Conservation (phyloP, 2,888 invertebrate genomes). For the Plagodis dolabraria region DNA sequence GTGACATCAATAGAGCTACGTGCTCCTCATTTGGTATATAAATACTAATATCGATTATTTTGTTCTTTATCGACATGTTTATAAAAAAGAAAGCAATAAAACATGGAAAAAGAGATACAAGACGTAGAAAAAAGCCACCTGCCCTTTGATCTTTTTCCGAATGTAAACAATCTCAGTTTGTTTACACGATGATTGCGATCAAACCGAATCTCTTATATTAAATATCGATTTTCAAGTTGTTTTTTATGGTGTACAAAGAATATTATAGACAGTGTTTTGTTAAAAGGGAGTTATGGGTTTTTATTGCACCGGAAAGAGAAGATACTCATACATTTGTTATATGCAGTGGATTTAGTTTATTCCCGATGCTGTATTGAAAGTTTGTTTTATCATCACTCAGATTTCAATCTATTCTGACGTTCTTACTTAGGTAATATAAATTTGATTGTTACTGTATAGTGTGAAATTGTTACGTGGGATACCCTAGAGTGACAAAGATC, state of each 20-base stretch:
- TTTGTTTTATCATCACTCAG: too few relatives aligned
- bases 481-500: too few relatives aligned
- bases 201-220: slow-evolving; percentile 45
- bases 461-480: too few relatives aligned
- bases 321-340: neutral
- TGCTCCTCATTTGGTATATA: too few relatives aligned
- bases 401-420: too few relatives aligned
- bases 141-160: slow-evolving; percentile 58
- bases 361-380: neutral
- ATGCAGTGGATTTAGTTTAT: neutral
- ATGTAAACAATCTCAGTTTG: slow-evolving; percentile 52
- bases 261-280: slow-evolving; percentile 14
- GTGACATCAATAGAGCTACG: too few relatives aligned
- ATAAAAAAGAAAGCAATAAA: too few relatives aligned
- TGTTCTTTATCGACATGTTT: too few relatives aligned
- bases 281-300: neutral
- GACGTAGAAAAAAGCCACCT: slow-evolving; percentile 45
- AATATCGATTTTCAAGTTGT: slow-evolving; percentile 36
- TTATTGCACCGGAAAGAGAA: slow-evolving; percentile 6
- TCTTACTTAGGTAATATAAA: too few relatives aligned
- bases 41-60: too few relatives aligned
- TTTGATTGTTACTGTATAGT: too few relatives aligned
- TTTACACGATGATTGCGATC: slow-evolving; percentile 50
- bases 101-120: slow-evolving; percentile 46
- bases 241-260: slow-evolving; percentile 8